phyloP scores from a whole-genome alignment of 1,140 invertebrate species.

The Danaus plexippus region DNA sequence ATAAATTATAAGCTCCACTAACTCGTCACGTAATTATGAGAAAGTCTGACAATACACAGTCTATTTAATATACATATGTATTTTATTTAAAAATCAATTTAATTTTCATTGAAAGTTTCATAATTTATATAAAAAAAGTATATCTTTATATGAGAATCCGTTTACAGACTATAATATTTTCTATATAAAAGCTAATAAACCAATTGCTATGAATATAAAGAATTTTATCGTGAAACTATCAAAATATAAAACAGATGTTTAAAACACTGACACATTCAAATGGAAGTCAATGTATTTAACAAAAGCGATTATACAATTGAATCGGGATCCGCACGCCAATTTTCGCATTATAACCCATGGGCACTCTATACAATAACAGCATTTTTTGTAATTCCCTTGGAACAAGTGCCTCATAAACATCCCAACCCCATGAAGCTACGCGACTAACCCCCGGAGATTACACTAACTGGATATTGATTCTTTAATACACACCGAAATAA shows the following conservation, averaged over 20 bases:
- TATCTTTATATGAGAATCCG: no score
- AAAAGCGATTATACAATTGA: conserved; percentile 22
- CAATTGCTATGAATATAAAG: no score
- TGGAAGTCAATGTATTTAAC: conserved; percentile 17
- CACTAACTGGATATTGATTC: conserved; percentile 46
- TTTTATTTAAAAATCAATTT: no score
- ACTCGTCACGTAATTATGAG: conserved; percentile 38
- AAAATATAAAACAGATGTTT: no score
- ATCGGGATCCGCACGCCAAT: conserved; percentile 35
- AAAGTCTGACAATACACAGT: conserved; percentile 19
- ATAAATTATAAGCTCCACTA: conserved; percentile 45
- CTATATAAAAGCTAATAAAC: no score
- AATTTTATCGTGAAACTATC: no score
- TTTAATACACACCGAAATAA: conserved; percentile 13
- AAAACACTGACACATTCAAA: not conserved
- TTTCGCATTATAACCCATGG: conserved; percentile 60
- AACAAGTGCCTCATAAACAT: conserved; percentile 64
- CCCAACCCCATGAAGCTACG: conserved; percentile 56
- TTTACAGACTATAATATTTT: no score
- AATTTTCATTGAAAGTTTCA: no score
- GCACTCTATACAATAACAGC: conserved; percentile 51
- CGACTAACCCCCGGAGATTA: conserved; percentile 47
- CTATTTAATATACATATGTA: no score
- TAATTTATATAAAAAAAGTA: no score
- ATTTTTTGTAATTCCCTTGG: conserved; percentile 55